Evolutionary conservation across 2,797 vertebrate genomes (phyloP).

Genomic region (Bucorvus abyssinicus): DNA sequence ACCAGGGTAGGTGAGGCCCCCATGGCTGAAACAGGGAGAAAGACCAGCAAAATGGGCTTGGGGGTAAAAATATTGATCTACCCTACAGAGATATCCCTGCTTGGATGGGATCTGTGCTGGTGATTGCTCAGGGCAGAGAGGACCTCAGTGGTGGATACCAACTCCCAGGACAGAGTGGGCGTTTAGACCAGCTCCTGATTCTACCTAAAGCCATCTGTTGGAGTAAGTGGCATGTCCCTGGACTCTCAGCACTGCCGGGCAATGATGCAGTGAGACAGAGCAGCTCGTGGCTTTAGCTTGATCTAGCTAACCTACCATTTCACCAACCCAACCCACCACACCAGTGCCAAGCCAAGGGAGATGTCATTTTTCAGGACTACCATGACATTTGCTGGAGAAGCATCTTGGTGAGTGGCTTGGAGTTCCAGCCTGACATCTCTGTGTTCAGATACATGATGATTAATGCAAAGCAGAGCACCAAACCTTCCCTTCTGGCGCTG

Average conservation of each 20-base stretch:
- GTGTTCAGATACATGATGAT: not conserved
- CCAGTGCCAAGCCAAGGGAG: not conserved
- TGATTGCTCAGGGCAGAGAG: not conserved
- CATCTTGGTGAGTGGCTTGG: not conserved
- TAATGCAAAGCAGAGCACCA: not conserved
- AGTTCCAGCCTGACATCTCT: not conserved
- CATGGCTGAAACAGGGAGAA: not conserved
- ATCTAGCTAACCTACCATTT: not conserved
- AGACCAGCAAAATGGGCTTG: not conserved
- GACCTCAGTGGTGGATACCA: not conserved
- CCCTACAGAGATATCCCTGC: not conserved
- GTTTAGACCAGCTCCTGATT: not conserved
- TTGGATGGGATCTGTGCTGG: not conserved
- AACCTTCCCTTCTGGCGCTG: not conserved
- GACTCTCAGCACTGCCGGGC: not conserved
- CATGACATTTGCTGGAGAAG: not conserved
- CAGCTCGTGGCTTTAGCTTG: not conserved
- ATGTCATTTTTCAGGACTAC: not conserved
- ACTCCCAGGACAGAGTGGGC: not conserved
- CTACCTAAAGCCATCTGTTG: not conserved
- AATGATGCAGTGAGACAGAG: not conserved
- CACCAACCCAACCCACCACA: not conserved
- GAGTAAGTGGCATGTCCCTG: not conserved
- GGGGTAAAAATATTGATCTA: not conserved
- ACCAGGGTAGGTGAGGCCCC: not conserved